These are phyloP conservation scores for Drosophila macrothrix DNA, from an alignment of 2,888 invertebrate species.

Conservation along the genomic window DNA sequence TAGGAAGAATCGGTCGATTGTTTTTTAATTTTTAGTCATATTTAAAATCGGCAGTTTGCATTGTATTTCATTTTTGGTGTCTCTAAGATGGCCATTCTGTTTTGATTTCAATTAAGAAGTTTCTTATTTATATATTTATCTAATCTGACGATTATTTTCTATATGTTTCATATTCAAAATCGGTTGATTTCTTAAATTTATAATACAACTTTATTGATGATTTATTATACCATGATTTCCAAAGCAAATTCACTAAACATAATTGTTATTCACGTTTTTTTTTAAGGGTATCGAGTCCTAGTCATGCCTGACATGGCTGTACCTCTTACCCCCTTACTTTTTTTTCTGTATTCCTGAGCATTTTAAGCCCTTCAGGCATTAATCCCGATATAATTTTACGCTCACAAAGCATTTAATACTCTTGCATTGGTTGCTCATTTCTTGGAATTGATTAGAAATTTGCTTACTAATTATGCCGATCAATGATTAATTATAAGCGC, in stretches of 20 bases:
- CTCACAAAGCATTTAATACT: neutral
- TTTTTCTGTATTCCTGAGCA: neutral
- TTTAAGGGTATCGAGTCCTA: too few species aligned
- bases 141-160: neutral
- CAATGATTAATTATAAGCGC: neutral
- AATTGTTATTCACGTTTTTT: neutral
- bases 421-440: neutral
- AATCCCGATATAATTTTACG: neutral
- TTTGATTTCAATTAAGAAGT: neutral
- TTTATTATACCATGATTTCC: neutral
- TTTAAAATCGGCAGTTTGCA: neutral
- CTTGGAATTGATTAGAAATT: neutral
- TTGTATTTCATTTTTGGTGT: too few species aligned
- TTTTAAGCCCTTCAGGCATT: neutral
- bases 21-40: neutral
- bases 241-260: neutral
- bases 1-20: neutral
- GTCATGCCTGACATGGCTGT: neutral
- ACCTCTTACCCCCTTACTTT: neutral
- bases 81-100: too few species aligned
- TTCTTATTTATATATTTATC: neutral
- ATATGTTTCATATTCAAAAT: neutral
- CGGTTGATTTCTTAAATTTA: neutral
- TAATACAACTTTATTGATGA: neutral
- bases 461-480: neutral